Percentiles rank a stretch among this genome's conserved stretches.
These are phyloP conservation scores for Aurelia aurita DNA, from an alignment of 30 jellyfish, hydroid and myxozoan genomes.

Conservation along the genomic window DNA sequence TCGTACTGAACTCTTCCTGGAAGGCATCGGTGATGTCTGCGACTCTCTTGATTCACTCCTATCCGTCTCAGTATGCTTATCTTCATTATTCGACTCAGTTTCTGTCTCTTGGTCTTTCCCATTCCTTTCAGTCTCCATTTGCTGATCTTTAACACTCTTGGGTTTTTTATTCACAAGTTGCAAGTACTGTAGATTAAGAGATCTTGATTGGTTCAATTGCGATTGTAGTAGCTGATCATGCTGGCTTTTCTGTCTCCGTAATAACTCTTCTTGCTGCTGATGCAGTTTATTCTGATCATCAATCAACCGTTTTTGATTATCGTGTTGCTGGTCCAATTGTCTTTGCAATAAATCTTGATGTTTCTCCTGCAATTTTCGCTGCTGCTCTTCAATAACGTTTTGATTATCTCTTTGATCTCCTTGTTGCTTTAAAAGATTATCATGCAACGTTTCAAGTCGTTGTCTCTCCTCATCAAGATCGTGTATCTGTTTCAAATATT, in stretches of 20 bases:
- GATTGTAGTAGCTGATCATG: conserved; percentile 67
- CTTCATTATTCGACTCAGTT: conserved; percentile 43
- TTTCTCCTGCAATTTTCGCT: conserved; percentile 66
- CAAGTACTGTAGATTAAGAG: conserved; percentile 46
- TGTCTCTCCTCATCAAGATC: conserved; percentile 69
- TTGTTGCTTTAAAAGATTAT: conserved; percentile 37
- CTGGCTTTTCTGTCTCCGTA: conserved; percentile 61
- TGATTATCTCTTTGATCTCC: conserved; percentile 60
- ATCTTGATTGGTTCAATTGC: conserved; percentile 48
- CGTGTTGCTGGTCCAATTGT: conserved; percentile 74
- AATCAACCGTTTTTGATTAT: conserved; percentile 39
- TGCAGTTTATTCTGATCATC: conserved; percentile 69
- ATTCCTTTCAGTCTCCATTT: conserved; percentile 38
- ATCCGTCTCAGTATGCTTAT: conserved; percentile 71
- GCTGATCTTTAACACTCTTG: conserved; percentile 45
- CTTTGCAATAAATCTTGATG: conserved; percentile 69
- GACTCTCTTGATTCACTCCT: conserved; percentile 59
- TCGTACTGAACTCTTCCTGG: conserved; percentile 26
- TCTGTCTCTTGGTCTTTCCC: conserved; percentile 69
- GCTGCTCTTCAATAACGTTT: conserved; percentile 51
- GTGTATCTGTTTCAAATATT: conserved; percentile 46
- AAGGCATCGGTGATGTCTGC: conserved; percentile 70
- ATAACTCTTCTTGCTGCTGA: conserved; percentile 67
- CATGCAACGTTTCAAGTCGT: conserved; percentile 59
- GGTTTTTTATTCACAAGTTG: conserved; percentile 44